Evolutionary conservation across 2,888 invertebrate species (phyloP).

Genomic region (Conchocele bisecta): DNA sequence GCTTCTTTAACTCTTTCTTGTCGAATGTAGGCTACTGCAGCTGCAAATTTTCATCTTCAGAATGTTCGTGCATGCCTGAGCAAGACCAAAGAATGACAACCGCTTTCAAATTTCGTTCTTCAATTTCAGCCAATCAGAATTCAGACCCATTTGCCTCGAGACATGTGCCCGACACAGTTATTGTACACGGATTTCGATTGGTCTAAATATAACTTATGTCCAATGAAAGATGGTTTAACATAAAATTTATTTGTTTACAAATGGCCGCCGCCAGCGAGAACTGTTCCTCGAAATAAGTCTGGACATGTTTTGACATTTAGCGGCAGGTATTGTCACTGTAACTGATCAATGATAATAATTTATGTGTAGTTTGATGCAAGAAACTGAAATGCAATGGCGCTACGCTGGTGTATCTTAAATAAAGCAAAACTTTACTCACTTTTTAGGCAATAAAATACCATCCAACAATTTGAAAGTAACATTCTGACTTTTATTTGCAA

Average conservation of each 20-base stretch:
- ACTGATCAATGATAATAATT: too few relatives aligned
- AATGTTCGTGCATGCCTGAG: slow-evolving; percentile 60
- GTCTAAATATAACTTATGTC: slow-evolving; percentile 13
- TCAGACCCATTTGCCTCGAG: slow-evolving; percentile 31
- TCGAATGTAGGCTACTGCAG: too few relatives aligned
- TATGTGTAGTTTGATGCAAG: too few relatives aligned
- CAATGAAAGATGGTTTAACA: slow-evolving; percentile 51
- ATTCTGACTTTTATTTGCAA: too few relatives aligned
- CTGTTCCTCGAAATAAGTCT: slow-evolving; percentile 43
- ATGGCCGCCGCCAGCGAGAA: slow-evolving; percentile 51
- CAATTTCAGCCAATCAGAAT: slow-evolving; percentile 60
- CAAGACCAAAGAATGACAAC: slow-evolving; percentile 63
- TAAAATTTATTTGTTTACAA: slow-evolving; percentile 42
- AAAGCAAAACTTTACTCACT: too few relatives aligned
- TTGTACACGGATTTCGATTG: slow-evolving; percentile 48
- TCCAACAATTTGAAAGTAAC: too few relatives aligned
- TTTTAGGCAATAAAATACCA: too few relatives aligned
- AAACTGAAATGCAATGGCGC: too few relatives aligned
- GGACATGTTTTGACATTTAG: slow-evolving; percentile 49
- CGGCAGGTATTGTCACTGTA: slow-evolving; percentile 30
- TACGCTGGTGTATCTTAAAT: too few relatives aligned
- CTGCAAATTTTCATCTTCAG: too few relatives aligned
- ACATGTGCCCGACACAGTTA: not conserved
- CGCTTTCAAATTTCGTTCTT: slow-evolving; percentile 70
- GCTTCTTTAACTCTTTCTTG: too few relatives aligned